These are phyloP conservation scores for Mugil cephalus DNA, from an alignment of 2,113 vertebrate genomes.

Conservation along the genomic window DNA sequence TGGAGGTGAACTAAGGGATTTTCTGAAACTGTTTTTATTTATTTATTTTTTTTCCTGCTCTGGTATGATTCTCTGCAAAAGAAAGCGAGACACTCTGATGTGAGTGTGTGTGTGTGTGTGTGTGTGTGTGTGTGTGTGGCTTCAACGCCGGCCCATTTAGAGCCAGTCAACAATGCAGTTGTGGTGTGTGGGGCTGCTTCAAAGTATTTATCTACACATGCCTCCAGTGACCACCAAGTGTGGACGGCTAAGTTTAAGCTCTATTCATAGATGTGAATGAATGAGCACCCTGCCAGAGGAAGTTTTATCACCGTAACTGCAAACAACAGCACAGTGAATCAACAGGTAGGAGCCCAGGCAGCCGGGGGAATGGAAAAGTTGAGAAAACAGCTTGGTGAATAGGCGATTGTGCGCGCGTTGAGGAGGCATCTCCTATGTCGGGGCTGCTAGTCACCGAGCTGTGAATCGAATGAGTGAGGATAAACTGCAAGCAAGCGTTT, in stretches of 20 bases:
- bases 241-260: constrained; percentile 75
- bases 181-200: constrained; percentile 74
- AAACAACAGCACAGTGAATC: constrained; percentile 79
- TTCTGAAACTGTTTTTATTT: constrained; percentile 38
- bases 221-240: constrained; percentile 80
- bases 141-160: constrained; percentile 67
- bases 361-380: constrained; percentile 31
- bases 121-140: constrained; percentile 45
- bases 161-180: constrained; percentile 79
- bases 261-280: constrained; percentile 85
- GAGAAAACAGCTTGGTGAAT: neutral
- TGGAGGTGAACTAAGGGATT: constrained; percentile 68
- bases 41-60: constrained; percentile 2
- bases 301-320: constrained; percentile 69
- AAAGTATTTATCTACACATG: constrained; percentile 83
- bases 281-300: constrained; percentile 74
- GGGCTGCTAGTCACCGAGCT: neutral
- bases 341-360: constrained; percentile 76
- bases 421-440: neutral
- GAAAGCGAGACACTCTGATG: constrained; percentile 26
- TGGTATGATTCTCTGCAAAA: constrained; percentile 27
- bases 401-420: neutral
- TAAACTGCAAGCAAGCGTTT: constrained; percentile 59
- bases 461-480: constrained; percentile 25
- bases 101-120: constrained; percentile 31